phyloP scores from a whole-genome alignment of 2,797 vertebrate species.

The Pteronotus mesoamericanus region DNA sequence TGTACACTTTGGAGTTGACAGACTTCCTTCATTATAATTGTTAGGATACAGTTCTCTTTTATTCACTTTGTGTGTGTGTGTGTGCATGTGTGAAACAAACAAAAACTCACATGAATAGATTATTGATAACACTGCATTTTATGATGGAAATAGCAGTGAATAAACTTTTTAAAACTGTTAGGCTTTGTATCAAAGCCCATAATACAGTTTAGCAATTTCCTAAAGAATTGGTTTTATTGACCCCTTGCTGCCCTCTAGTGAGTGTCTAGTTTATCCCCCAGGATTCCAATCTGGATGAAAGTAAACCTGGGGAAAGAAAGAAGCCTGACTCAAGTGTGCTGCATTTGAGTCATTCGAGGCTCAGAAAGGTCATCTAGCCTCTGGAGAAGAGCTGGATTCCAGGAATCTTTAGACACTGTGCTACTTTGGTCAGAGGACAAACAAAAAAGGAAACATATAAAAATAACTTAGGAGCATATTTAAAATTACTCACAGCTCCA shows the following conservation, averaged over 20 bases:
- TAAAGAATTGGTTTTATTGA: constrained; percentile 9
- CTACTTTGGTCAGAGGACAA: neutral
- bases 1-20: neutral
- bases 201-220: neutral
- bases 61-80: no score
- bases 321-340: neutral
- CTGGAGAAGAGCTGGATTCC: neutral
- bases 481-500: neutral
- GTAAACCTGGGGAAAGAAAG: neutral
- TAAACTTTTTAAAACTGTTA: neutral
- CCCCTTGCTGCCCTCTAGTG: constrained; percentile 72
- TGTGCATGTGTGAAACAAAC: no score
- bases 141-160: neutral
- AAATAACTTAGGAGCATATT: neutral
- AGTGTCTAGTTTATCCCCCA: neutral
- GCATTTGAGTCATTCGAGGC: neutral
- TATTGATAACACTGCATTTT: neutral
- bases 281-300: neutral
- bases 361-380: neutral
- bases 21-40: neutral
- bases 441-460: neutral
- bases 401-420: neutral
- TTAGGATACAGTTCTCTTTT: neutral
- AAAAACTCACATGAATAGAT: neutral
- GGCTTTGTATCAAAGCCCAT: neutral